Percentiles rank a stretch among this genome's conserved stretches.
These are phyloP conservation scores for Enoplosus armatus DNA, from an alignment of 2,797 vertebrate species.

Conservation along the genomic window DNA sequence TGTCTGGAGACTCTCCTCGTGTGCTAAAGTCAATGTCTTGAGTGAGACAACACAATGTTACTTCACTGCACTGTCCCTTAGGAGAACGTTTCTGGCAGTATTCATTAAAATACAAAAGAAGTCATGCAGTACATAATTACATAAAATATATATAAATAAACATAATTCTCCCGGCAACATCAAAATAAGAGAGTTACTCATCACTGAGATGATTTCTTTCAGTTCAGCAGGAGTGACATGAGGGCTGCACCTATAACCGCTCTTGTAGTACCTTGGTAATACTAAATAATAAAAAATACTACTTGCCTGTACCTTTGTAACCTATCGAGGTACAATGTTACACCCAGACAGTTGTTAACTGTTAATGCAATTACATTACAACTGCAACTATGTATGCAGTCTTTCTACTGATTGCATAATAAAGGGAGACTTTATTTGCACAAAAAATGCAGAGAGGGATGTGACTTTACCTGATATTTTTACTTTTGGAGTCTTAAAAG, in stretches of 20 bases:
- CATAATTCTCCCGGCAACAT: background rate
- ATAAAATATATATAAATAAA: background rate
- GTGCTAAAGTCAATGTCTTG: background rate
- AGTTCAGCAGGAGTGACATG: background rate
- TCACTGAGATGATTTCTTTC: background rate
- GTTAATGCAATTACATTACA: no score
- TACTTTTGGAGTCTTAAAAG: background rate
- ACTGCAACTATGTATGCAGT: background rate
- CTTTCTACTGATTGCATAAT: background rate
- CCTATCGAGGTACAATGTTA: background rate
- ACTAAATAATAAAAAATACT: no score
- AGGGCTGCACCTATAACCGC: background rate
- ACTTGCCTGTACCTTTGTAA: background rate
- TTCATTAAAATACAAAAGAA: background rate
- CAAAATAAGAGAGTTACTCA: background rate
- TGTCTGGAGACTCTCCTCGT: conserved; percentile 3
- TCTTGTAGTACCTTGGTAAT: background rate
- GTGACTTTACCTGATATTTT: background rate
- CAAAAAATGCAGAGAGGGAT: background rate
- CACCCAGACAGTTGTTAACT: background rate
- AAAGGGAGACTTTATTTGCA: background rate
- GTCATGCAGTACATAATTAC: background rate
- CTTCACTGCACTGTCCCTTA: background rate
- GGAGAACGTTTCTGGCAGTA: background rate
- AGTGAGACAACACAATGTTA: background rate